Evolutionary conservation across 2,113 vertebrate species (phyloP), one percentile per base, ranked within the genome.

Genomic region (Mus spicilegus): DNA sequence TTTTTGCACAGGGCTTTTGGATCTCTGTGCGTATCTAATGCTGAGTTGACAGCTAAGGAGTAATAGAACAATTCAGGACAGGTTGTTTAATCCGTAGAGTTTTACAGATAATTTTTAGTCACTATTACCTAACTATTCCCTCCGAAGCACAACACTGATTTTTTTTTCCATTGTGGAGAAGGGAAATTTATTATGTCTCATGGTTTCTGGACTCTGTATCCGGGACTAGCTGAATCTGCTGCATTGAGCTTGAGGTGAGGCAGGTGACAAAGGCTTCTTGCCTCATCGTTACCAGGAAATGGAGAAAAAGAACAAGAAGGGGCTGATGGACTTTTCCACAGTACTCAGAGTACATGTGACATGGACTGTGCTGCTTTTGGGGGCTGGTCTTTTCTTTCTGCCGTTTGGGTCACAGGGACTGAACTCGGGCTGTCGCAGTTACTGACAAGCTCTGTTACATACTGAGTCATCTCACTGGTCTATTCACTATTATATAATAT

Each of bases 31-130:
- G n/a, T n/a, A n/a, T n/a, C n/a, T n/a, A n/a, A n/a, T n/a, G n/a
- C n/a, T n/a, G n/a, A n/a, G n/a, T n/a, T n/a, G n/a, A n/a, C n/a
- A n/a, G n/a, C 36, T 26, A 8, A 33, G 4, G 75, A 51, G 49
- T 72, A 89, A 82, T 56, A 61, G 26, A 89, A 4, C 22, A 67
- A 51, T 89, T 95, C 51, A 72, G 22, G 13, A 75, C 69, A 46
- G 19, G 58, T 87, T 42, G 63, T 19, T 91, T 93, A 77, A 90
- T 69, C 46, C 17, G 19, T 12, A 89, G 89, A 54, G 33, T 46
- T 91, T 94, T 96, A 75, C 78, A 93, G 89, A 91, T 87, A 10
- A 56, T 26, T 2, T 81, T 87, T 82, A 75, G 39, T 56, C 13
- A 16, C 22, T 92, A 51, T n/a, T 67, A 63, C 30, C 73, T 81